phyloP scores from a whole-genome alignment of 2,113 vertebrate species.

The Boleophthalmus pectinirostris region DNA sequence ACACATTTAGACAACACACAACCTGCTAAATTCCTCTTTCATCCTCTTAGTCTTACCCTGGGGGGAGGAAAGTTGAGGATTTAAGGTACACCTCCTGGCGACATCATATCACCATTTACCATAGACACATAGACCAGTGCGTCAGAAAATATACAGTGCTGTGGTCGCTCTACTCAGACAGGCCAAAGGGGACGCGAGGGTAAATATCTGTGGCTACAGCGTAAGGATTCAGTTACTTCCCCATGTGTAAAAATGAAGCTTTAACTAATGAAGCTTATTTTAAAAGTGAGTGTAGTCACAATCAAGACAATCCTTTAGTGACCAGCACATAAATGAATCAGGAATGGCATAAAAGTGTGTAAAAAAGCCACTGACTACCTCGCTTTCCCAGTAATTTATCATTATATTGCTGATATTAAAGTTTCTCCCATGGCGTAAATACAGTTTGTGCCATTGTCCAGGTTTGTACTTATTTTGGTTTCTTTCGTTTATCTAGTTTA shows the following conservation, averaged over 20 bases:
- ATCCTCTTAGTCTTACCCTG: constrained; percentile 79
- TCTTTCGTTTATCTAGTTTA: too few species aligned
- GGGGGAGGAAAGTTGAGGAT: constrained; percentile 86
- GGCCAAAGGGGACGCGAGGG: constrained; percentile 62
- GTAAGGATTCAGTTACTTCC: constrained; percentile 66
- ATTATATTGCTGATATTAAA: too few species aligned
- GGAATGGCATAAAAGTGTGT: too few species aligned
- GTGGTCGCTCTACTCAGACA: background rate
- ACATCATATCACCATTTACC: constrained; percentile 55
- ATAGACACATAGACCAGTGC: constrained; percentile 57
- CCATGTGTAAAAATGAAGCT: background rate
- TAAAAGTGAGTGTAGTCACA: background rate
- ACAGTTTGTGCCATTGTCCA: too few species aligned
- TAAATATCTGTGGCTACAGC: constrained; percentile 56
- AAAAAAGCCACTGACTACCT: too few species aligned
- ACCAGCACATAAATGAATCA: too few species aligned
- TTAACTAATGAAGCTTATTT: background rate
- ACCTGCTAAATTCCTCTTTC: constrained; percentile 81
- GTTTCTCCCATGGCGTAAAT: too few species aligned
- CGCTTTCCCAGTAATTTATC: too few species aligned
- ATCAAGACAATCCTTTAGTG: too few species aligned
- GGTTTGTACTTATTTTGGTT: too few species aligned
- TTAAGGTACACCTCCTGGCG: constrained; percentile 61
- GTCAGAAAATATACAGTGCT: constrained; percentile 18
- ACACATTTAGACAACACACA: constrained; percentile 27